Percentiles rank a stretch among this genome's conserved stretches.
These are phyloP conservation scores for Cuculus canorus DNA, from an alignment of 2,797 vertebrate species.

Conservation along the genomic window DNA sequence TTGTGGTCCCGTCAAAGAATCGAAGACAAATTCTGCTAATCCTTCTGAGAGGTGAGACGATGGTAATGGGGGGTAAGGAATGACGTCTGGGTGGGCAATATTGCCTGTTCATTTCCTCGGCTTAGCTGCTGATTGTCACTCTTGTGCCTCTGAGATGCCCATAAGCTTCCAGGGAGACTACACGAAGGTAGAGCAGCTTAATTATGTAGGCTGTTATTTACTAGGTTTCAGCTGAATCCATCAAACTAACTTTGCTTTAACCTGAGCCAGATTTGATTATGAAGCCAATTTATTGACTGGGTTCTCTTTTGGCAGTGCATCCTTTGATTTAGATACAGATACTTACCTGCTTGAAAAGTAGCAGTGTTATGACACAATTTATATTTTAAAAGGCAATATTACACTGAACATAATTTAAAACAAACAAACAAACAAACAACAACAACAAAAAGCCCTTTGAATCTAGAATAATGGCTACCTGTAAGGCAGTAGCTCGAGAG, in stretches of 20 bases:
- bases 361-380: slow-evolving; percentile 76
- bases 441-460: slow-evolving; percentile 80
- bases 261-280: slow-evolving; percentile 79
- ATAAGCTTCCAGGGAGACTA: slow-evolving; percentile 69
- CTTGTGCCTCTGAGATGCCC: slow-evolving; percentile 68
- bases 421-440: slow-evolving; percentile 69
- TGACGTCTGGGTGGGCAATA: slow-evolving; percentile 59
- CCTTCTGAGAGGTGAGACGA: slow-evolving; percentile 44
- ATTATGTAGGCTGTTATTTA: slow-evolving; percentile 79
- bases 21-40: slow-evolving; percentile 44
- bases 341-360: slow-evolving; percentile 74
- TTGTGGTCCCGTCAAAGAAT: slow-evolving; percentile 15
- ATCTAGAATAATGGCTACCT: slow-evolving; percentile 85
- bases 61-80: slow-evolving; percentile 44
- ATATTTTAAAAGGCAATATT: slow-evolving; percentile 78
- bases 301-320: slow-evolving; percentile 66
- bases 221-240: slow-evolving; percentile 74
- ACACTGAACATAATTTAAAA: slow-evolving; percentile 71
- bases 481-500: slow-evolving; percentile 84
- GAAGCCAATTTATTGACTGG: slow-evolving; percentile 78
- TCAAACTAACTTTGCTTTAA: slow-evolving; percentile 80
- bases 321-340: slow-evolving; percentile 73
- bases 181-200: slow-evolving; percentile 72
- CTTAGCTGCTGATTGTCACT: slow-evolving; percentile 71
- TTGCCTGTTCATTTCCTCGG: slow-evolving; percentile 65